phyloP scores from a whole-genome alignment of 2,888 invertebrate species.

The Andricus quercusramuli region DNA sequence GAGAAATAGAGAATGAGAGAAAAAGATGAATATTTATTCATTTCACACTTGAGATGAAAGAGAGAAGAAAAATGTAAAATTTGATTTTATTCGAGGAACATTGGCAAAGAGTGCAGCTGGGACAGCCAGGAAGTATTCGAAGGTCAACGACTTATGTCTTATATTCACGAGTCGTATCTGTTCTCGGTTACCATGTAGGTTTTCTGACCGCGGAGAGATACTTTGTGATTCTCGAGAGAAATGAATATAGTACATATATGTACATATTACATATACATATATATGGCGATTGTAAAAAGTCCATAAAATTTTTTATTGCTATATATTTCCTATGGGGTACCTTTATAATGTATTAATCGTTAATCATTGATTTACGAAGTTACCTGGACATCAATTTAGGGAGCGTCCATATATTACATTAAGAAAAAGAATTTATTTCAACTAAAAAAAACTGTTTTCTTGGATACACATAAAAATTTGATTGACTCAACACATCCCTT shows the following conservation, averaged over 20 bases:
- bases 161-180: constrained; percentile 5
- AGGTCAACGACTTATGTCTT: constrained; percentile 28
- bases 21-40: background rate
- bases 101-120: constrained; percentile 23
- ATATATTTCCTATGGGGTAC: background rate
- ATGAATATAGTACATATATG: background rate
- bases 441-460: too few species aligned
- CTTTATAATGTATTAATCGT: background rate
- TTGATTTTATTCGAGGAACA: constrained; percentile 12
- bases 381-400: background rate
- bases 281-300: background rate
- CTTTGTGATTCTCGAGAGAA: constrained; percentile 9
- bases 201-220: constrained; percentile 11
- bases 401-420: too few species aligned
- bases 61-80: constrained; percentile 10
- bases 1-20: background rate
- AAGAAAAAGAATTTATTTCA: too few species aligned
- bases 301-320: background rate
- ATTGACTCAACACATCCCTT: too few species aligned
- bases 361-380: background rate
- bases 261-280: background rate
- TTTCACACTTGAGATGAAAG: background rate
- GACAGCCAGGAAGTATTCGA: constrained; percentile 26
- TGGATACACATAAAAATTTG: too few species aligned
- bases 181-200: constrained; percentile 7